Conservation (phyloP, 2,113 vertebrate genomes). For the Pseudonaja textilis region DNA sequence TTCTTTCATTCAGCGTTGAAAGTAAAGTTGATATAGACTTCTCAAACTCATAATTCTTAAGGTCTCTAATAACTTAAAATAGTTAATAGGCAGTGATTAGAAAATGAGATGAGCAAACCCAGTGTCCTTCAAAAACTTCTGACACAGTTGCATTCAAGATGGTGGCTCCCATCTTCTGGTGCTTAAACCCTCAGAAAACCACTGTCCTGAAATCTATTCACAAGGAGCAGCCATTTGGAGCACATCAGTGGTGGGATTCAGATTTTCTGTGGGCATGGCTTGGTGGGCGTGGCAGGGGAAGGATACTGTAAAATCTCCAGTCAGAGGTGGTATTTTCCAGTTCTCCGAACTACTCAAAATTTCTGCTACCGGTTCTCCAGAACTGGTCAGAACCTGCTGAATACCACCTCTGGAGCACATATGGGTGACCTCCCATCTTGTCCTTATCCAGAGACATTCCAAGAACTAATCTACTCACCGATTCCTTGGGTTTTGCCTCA, state of each 20-base stretch:
- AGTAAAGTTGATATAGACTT: not conserved
- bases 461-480: not conserved
- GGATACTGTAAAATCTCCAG: no score
- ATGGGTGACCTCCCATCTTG: not conserved
- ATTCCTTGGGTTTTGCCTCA: not conserved
- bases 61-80: not conserved
- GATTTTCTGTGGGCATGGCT: no score
- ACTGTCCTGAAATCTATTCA: not conserved
- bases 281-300: no score
- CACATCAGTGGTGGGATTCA: no score
- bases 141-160: not conserved
- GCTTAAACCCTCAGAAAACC: not conserved
- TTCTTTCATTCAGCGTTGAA: not conserved
- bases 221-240: not conserved
- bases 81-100: not conserved
- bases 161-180: not conserved
- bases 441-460: not conserved
- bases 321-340: no score
- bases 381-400: no score
- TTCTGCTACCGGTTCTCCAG: no score
- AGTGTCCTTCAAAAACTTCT: not conserved
- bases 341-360: no score
- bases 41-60: not conserved
- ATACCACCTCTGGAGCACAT: not conserved
- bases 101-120: not conserved